Evolutionary conservation across 2,113 vertebrate genomes (phyloP).

Genomic region (Chlamydotis undulata): DNA sequence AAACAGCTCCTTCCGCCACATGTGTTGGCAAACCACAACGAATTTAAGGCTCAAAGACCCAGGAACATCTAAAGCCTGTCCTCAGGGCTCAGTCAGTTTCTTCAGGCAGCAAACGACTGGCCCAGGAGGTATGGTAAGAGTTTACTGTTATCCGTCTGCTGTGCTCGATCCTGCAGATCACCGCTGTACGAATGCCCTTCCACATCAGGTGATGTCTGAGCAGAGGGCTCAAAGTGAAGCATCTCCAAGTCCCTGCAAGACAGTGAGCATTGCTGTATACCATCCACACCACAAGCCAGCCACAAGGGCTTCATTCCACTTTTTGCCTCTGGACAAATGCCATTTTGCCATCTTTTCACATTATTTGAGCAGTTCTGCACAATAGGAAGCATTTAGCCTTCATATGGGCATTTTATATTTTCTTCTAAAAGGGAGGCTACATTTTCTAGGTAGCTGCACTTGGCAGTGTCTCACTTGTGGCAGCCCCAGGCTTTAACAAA

Average conservation of each 20-base stretch:
- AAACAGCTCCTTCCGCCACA: too few species aligned
- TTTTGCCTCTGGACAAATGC: neutral
- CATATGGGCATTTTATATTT: neutral
- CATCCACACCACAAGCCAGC: neutral
- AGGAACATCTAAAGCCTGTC: neutral
- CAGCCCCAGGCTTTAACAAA: neutral
- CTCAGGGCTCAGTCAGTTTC: neutral
- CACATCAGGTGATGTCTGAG: neutral
- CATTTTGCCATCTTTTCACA: neutral
- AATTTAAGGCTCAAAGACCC: neutral
- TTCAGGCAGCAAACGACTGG: neutral
- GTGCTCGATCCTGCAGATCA: neutral
- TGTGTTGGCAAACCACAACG: neutral
- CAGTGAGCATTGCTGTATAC: neutral
- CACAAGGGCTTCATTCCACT: neutral
- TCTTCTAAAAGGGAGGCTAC: neutral
- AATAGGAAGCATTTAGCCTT: neutral
- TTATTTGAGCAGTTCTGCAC: neutral
- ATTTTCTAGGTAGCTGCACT: neutral
- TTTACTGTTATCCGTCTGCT: neutral
- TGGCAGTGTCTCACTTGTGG: neutral
- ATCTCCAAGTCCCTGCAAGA: neutral
- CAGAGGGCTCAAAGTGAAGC: neutral
- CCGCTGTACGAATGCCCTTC: neutral
- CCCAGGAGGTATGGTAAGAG: neutral